These are phyloP conservation scores for Panzeria rudis DNA, from an alignment of 2,888 invertebrate genomes.

Conservation along the genomic window DNA sequence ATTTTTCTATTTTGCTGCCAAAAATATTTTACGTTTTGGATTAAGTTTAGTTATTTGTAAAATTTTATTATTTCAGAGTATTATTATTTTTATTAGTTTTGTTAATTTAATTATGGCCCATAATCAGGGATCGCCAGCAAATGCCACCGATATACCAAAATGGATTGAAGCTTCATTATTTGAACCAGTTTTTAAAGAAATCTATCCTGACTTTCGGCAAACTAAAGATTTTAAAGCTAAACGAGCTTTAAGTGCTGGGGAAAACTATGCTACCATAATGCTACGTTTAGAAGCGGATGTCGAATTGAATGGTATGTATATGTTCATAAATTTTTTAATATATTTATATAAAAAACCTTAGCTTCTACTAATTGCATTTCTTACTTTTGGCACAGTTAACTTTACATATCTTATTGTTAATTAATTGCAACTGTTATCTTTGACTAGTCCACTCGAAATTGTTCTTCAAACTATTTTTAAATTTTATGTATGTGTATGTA, in stretches of 20 bases:
- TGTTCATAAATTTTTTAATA: no score
- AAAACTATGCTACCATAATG: conserved; percentile 81
- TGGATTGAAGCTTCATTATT: conserved; percentile 76
- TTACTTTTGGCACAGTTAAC: no score
- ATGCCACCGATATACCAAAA: conserved; percentile 18
- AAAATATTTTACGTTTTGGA: background rate
- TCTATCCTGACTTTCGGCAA: conserved; percentile 65
- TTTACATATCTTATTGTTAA: no score
- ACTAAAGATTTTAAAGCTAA: conserved; percentile 74
- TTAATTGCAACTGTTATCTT: no score
- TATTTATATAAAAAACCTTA: no score
- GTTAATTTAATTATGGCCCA: conserved; percentile 18
- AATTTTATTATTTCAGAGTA: background rate
- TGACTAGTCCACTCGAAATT: no score
- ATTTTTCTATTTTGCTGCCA: background rate
- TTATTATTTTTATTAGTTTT: background rate
- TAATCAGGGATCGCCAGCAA: conserved; percentile 10
- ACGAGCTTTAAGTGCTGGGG: conserved; percentile 76
- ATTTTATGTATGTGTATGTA: no score
- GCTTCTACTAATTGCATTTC: no score
- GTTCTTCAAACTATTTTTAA: no score
- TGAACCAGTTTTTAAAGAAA: conserved; percentile 73
- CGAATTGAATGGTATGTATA: conserved; percentile 76
- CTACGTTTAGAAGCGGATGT: conserved; percentile 76
- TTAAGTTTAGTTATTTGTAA: background rate